Evolutionary conservation across 2,888 invertebrate genomes (phyloP).

Genomic region (Cephus nigrinus): DNA sequence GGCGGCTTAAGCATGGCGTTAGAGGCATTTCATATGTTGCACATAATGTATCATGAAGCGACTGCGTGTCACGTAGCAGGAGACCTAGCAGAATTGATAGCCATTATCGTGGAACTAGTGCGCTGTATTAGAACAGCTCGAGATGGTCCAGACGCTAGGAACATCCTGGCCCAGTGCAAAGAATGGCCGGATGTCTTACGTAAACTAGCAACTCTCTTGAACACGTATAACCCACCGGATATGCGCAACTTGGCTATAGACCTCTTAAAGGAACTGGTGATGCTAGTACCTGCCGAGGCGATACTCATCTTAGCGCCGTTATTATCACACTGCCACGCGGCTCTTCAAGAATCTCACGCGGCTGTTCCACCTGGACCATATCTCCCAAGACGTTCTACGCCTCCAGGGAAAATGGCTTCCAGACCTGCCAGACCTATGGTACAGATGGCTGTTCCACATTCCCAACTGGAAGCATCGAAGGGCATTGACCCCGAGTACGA

Average conservation of each 20-base stretch:
- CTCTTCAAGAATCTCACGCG: constrained; percentile 80
- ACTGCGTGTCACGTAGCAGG: constrained; percentile 87
- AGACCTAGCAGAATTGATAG: constrained; percentile 86
- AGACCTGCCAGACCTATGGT: constrained; percentile 84
- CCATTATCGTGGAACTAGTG: constrained; percentile 79
- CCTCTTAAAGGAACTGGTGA: constrained; percentile 81
- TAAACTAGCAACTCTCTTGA: constrained; percentile 86
- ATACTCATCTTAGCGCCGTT: constrained; percentile 87
- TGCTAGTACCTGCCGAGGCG: constrained; percentile 82
- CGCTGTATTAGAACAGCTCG: constrained; percentile 78
- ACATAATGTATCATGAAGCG: constrained; percentile 94
- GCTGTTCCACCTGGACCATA: constrained; percentile 80
- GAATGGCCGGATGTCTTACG: constrained; percentile 91
- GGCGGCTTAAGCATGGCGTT: constrained; percentile 78
- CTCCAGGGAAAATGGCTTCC: constrained; percentile 73
- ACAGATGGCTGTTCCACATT: constrained; percentile 85
- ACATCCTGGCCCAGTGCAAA: constrained; percentile 78
- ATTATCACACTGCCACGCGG: constrained; percentile 85
- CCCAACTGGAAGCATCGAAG: constrained; percentile 77
- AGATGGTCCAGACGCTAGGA: constrained; percentile 76
- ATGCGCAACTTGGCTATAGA: constrained; percentile 83
- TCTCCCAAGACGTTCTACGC: constrained; percentile 78
- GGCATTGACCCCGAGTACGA: constrained; percentile 84
- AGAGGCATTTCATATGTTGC: constrained; percentile 88
- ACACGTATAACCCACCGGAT: constrained; percentile 89